Conservation (phyloP, 2,113 vertebrate species). For the Gopherus flavomarginatus region DNA sequence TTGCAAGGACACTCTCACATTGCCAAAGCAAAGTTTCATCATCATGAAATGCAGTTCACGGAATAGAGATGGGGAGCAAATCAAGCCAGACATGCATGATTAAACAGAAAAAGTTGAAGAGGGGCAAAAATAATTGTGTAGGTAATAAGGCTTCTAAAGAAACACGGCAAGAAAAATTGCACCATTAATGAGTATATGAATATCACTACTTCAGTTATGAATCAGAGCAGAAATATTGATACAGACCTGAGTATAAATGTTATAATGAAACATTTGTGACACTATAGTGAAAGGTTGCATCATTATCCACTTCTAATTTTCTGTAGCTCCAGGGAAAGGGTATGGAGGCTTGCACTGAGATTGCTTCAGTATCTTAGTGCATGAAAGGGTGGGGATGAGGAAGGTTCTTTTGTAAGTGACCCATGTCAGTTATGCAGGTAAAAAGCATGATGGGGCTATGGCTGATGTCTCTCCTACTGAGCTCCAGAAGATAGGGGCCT, state of each 20-base stretch:
- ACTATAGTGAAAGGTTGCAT: neutral
- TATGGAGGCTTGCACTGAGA: neutral
- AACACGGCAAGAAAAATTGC: neutral
- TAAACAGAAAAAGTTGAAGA: neutral
- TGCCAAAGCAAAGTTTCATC: neutral
- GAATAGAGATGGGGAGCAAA: neutral
- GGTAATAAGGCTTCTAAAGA: neutral
- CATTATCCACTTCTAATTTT: neutral
- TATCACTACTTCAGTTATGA: neutral
- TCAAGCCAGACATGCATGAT: neutral
- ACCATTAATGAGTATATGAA: neutral
- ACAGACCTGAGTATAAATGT: neutral
- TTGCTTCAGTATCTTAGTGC: neutral
- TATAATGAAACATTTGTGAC: neutral
- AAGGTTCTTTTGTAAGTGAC: neutral
- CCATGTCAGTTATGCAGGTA: neutral
- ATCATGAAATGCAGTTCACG: neutral
- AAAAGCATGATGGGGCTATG: neutral
- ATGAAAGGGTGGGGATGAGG: neutral
- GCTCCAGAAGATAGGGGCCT: neutral
- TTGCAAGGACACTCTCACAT: neutral
- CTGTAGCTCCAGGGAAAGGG: neutral
- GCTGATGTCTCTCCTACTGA: neutral
- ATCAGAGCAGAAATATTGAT: neutral
- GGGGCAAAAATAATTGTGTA: neutral